Evolutionary conservation across 2,888 invertebrate species (phyloP), one percentile per base, ranked within the genome.

Genomic region (Aleiodes alternator): DNA sequence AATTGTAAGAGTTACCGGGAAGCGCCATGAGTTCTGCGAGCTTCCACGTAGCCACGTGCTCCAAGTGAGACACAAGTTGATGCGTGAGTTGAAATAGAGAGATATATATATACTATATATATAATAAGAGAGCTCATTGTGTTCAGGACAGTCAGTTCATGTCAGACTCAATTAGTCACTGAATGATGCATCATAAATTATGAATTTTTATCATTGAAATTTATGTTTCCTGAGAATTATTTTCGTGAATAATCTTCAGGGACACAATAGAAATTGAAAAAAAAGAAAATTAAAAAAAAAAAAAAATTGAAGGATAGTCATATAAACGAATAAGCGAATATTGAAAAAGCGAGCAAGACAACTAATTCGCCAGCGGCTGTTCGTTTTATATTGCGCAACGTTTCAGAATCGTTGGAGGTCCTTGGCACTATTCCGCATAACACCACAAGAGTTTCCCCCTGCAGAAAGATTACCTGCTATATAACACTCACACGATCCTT

Each of bases 391-490:
- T 79, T 78, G 75, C 79, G 78, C 79, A 80, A 79, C 72, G 70
- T 72, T 34, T 34, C 51, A 50, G 70, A 80, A 80, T 78, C 72
- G 78, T 78, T 73, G 77, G 61, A 66, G 81, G 80, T 80, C 81
- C 81, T 82, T 81, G 81, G 79, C 81, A 82, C 79, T 79, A 80
- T 82, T 82, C 43, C 78, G 77, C 79, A 68, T 50, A 38, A 68
- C 29, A 53, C 68, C 68, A 78, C 79, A 76, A 75, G 64, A 80
- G 73, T 80, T 80, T 81, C 76, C 79, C 77, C 76, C 75, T n/a
- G 23, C 23, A 23, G 61, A 5, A 8, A 73, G 72, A 76, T 77
- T 72, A 53, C 71, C 50, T 14, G 64, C 48, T 64, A 64, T 64
- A 48, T 64, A 64, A 75, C 12, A 68, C 68, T 68, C 66, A 68